Evolutionary conservation across 2,797 vertebrate genomes (phyloP).

Genomic region (Gambelia wislizenii): DNA sequence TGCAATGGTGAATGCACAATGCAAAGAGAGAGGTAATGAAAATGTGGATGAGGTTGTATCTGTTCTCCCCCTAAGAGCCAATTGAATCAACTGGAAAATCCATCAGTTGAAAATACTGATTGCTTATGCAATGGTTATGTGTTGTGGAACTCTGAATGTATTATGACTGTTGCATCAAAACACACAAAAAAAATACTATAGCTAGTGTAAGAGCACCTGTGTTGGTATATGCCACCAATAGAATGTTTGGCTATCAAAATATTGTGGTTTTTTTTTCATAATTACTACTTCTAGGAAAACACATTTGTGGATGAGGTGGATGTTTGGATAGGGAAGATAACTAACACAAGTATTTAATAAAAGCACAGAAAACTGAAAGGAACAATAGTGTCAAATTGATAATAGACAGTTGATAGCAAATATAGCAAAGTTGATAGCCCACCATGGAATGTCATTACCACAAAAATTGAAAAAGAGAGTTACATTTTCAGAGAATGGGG

Average conservation of each 20-base stretch:
- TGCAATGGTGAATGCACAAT: too few relatives aligned
- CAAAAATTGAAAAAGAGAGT: conserved; percentile 63
- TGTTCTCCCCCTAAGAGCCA: too few relatives aligned
- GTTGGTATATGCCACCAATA: too few relatives aligned
- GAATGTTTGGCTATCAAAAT: not conserved
- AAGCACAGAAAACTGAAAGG: conserved; percentile 41
- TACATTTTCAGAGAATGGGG: not conserved
- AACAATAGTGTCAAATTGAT: conserved; percentile 33
- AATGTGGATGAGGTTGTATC: too few relatives aligned
- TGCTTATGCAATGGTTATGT: too few relatives aligned
- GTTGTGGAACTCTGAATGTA: too few relatives aligned
- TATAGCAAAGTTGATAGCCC: conserved; percentile 63
- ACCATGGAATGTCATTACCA: conserved; percentile 55
- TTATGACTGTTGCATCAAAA: too few relatives aligned
- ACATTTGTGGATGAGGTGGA: not conserved
- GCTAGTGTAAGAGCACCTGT: too few relatives aligned
- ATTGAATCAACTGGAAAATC: too few relatives aligned
- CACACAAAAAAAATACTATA: too few relatives aligned
- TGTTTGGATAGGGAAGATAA: conserved; percentile 10
- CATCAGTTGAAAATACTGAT: too few relatives aligned
- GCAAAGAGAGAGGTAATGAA: too few relatives aligned
- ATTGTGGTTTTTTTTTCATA: not conserved
- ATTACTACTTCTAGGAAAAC: conserved; percentile 20
- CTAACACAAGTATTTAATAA: conserved; percentile 44
- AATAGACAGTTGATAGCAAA: conserved; percentile 57